Evolutionary conservation across 2,113 vertebrate species (phyloP), one percentile per base, ranked within the genome.

Genomic region (Anseranas semipalmata): DNA sequence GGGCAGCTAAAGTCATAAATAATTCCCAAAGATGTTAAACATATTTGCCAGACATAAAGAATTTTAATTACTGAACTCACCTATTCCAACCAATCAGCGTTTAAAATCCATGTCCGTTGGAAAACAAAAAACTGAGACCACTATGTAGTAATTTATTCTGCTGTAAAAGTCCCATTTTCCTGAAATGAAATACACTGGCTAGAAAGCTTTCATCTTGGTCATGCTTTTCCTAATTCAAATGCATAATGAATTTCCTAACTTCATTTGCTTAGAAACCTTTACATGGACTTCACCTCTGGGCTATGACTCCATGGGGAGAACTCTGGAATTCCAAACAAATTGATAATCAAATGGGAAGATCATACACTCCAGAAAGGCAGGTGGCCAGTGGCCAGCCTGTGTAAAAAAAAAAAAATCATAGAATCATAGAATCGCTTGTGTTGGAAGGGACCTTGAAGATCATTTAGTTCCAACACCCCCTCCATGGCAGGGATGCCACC

Each of bases 361-460:
- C 21, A 35, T 21, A 4, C 2, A 8, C 39, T 78, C 74, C 2
- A 62, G 20, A 79, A 60, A 19, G 18, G 8, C 8, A 25, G 9
- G 7, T 41, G 6, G 12, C 4, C 30, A 11, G 33, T 56, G 24
- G 2, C 0, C 2, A 76, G 20, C 2, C 9, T 4, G 27, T 5
- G 7, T 25, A 20, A 56, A 91, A 90, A 62, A 91, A 90, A 62
- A 55, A 74, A 85, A 82, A 85, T 7, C 12, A 25, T 50, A 50
- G 48, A 50, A 50, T 50, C 48, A 50, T 24, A 50, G 48, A 50
- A 50, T 24, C 21, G 11, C 48, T 50, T 50, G 24, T 10, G 48
- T 50, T 22, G 48, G 48, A 50, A 24, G 48, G 11, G 22, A 50
- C 22, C 22, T 50, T 50, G 24, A 50, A 50, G 48, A 50, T 50